Evolutionary conservation across 2,888 invertebrate species (phyloP), one percentile per base, ranked within the genome.

Genomic region (Brachyptera putata): DNA sequence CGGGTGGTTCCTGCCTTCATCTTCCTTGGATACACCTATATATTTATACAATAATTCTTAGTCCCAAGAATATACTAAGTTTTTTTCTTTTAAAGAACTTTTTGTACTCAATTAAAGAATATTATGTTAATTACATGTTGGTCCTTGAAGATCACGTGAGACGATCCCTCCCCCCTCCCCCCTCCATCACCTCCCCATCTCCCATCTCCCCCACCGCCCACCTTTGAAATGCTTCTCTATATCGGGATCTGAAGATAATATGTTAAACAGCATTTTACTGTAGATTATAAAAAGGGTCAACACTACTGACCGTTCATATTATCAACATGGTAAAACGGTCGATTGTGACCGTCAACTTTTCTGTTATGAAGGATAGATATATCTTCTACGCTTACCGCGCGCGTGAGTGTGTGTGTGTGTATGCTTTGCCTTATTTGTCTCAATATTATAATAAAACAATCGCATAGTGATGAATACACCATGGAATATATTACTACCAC

Each of bases 111-210:
- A 46, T 46, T 46, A 46, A 46, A 46, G 22, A 46, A 21, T 24
- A 46, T 46, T 46, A 46, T 46, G 46, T 24, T 46, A 46, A 46
- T 46, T 46, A 46, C 21, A 3, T 2, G 2, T 24, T 24, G 24
- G 46, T 46, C 46, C 46, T 46, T 46, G 46, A 24, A 24, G 46
- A 21, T 46, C 46, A 46, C 46, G 46, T 46, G 46, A n/a, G n/a
- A n/a, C n/a, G n/a, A n/a, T 11, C 7, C 11, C 7, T 30, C 30
- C 30, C 30, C 30, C 11, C 30, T 30, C 30, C 30, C 11, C 30
- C 30, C 11, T 30, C 11, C 30, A 30, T 30, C 30, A 7, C n/a
- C n/a, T n/a, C n/a, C n/a, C n/a, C n/a, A n/a, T n/a, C n/a, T n/a
- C n/a, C 41, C 18, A 21, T 9, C 41, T 41, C 41, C 41, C 16